Conservation (phyloP, 2,113 vertebrate genomes). For the Charina bottae region DNA sequence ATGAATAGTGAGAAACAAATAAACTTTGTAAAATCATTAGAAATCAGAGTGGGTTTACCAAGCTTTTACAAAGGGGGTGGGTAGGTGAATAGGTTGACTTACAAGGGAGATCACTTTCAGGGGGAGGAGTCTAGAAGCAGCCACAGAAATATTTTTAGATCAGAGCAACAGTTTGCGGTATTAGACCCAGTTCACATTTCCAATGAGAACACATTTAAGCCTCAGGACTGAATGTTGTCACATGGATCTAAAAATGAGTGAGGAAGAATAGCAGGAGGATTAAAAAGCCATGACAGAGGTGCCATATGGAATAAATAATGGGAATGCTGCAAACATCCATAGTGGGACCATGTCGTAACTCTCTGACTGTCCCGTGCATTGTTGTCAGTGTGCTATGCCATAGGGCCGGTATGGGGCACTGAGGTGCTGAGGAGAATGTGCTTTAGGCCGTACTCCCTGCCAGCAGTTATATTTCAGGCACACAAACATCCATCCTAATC, state of each 20-base stretch:
- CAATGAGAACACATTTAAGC: conserved; percentile 45
- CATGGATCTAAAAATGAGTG: conserved; percentile 64
- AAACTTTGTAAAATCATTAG: background rate
- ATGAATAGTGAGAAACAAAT: background rate
- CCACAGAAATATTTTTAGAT: conserved; percentile 39
- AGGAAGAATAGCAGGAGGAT: conserved; percentile 47
- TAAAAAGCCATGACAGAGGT: conserved; percentile 52
- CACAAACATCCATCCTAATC: no score
- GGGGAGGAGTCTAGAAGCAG: background rate
- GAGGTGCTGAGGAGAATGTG: background rate
- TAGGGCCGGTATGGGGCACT: background rate
- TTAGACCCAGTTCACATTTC: conserved; percentile 47
- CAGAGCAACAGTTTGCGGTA: conserved; percentile 30
- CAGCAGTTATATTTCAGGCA: no score
- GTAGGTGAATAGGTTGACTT: conserved; percentile 39
- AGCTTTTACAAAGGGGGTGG: conserved; percentile 7
- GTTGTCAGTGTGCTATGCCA: background rate
- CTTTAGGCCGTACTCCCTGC: background rate
- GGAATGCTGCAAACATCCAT: conserved; percentile 26
- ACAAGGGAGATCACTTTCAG: conserved; percentile 29
- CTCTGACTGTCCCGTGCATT: background rate
- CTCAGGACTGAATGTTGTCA: conserved; percentile 40
- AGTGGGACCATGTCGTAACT: background rate
- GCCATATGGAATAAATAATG: conserved; percentile 44
- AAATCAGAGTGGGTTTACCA: conserved; percentile 18